These are phyloP conservation scores for Oreochromis aureus DNA, from an alignment of 2,113 vertebrate genomes.

Conservation along the genomic window DNA sequence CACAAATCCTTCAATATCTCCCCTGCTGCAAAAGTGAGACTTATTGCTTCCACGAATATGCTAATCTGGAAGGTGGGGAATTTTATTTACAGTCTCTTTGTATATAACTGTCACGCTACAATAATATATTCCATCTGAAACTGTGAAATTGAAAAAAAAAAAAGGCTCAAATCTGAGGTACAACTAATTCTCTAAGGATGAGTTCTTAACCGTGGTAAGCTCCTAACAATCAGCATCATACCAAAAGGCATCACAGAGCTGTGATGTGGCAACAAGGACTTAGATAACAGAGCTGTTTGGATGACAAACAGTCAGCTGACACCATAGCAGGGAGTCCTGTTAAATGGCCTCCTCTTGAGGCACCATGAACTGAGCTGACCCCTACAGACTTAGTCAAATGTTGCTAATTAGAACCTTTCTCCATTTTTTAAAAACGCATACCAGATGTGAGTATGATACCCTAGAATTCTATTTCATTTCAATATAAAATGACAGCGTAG, in stretches of 20 bases:
- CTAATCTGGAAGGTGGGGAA: conserved; percentile 35
- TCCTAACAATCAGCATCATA: conserved; percentile 1
- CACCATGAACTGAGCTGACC: conserved; percentile 14
- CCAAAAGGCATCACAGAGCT: not conserved
- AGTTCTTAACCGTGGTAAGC: not conserved
- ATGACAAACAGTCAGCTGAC: conserved; percentile 39
- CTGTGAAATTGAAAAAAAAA: not conserved
- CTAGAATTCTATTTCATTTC: not conserved
- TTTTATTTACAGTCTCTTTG: conserved; percentile 18
- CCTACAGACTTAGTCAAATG: conserved; percentile 7
- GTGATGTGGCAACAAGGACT: conserved; percentile 52
- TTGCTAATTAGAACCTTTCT: not conserved
- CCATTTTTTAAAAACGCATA: not conserved
- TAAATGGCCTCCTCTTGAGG: conserved; percentile 14
- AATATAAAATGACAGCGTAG: not conserved
- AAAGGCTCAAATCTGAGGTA: not conserved
- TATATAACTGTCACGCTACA: not conserved
- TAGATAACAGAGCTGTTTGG: conserved; percentile 35
- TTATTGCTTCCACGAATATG: conserved; percentile 28
- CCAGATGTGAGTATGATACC: not conserved
- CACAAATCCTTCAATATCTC: conserved; percentile 32
- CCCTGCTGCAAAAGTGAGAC: not conserved
- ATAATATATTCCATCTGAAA: conserved; percentile 5
- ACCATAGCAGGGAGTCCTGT: not conserved
- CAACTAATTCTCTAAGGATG: not conserved